Percentiles rank a stretch among this genome's conserved stretches.
phyloP scores from a whole-genome alignment of 2,888 invertebrate species.

The Leptinotarsa haldemani region DNA sequence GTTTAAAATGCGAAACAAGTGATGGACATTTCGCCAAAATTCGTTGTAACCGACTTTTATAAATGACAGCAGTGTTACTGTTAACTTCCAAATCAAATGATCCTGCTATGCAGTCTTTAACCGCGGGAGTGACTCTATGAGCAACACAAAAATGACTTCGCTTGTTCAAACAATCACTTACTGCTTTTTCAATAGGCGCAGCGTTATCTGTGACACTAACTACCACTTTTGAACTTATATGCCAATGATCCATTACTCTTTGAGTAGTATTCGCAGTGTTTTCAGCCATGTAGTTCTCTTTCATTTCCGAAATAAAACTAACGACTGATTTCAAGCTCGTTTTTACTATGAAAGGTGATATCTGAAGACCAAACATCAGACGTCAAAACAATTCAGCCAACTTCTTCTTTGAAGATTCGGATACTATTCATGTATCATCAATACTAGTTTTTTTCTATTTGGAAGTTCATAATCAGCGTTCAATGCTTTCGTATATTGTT shows the following conservation, averaged over 20 bases:
- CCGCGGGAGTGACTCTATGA: neutral
- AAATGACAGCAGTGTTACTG: neutral
- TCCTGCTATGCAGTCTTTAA: neutral
- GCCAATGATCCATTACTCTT: too few species aligned
- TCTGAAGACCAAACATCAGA: neutral
- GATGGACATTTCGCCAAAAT: neutral
- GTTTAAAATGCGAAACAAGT: neutral
- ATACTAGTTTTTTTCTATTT: neutral
- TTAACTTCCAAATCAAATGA: neutral
- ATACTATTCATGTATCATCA: neutral
- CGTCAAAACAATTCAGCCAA: neutral
- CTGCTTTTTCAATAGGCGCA: neutral
- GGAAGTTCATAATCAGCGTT: neutral
- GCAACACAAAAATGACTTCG: neutral
- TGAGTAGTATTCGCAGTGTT: too few species aligned
- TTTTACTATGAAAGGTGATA: too few species aligned
- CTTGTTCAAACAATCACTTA: neutral
- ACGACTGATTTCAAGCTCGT: too few species aligned
- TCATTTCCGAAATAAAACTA: too few species aligned
- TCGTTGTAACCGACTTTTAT: neutral
- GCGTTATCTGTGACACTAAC: neutral
- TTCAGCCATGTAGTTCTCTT: too few species aligned
- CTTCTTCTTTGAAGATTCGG: neutral
- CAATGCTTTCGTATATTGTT: neutral
- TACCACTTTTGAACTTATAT: neutral